These are phyloP conservation scores for Odontophorus gujanensis DNA, from an alignment of 2,113 vertebrate genomes.

Conservation along the genomic window DNA sequence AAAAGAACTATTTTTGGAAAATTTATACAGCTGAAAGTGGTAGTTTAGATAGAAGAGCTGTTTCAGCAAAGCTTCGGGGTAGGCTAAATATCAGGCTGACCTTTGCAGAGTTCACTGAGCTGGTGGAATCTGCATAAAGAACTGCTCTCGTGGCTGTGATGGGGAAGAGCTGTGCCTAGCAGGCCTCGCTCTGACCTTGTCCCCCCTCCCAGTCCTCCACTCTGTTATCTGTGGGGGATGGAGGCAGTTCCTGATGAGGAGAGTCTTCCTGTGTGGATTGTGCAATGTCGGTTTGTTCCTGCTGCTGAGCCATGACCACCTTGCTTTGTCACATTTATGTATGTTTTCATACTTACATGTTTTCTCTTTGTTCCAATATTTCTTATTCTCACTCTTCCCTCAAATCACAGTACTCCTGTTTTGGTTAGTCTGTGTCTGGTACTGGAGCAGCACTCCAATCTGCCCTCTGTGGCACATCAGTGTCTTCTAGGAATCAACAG, in stretches of 20 bases:
- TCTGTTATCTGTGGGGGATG: background rate
- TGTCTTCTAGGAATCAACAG: background rate
- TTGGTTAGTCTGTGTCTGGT: background rate
- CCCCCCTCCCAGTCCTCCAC: background rate
- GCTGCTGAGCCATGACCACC: accelerated
- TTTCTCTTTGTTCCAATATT: background rate
- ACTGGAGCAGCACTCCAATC: background rate
- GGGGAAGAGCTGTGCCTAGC: background rate
- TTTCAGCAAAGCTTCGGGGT: slow-evolving; percentile 34
- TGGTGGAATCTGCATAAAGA: slow-evolving; percentile 4
- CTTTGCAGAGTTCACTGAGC: slow-evolving; percentile 31
- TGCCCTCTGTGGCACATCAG: background rate
- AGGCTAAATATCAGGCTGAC: slow-evolving; percentile 38
- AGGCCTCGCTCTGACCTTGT: background rate
- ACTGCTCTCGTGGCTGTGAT: background rate
- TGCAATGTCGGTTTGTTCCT: background rate
- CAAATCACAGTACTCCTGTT: background rate
- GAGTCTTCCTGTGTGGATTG: background rate
- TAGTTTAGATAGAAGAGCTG: slow-evolving; percentile 49
- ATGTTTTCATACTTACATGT: background rate
- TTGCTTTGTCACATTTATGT: background rate
- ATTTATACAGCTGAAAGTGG: slow-evolving; percentile 6
- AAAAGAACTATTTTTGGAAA: slow-evolving; percentile 11
- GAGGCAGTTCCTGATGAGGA: background rate
- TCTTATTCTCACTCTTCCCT: background rate